These are phyloP conservation scores for Venusia cambrica DNA, from an alignment of 2,888 invertebrate genomes.

Conservation along the genomic window DNA sequence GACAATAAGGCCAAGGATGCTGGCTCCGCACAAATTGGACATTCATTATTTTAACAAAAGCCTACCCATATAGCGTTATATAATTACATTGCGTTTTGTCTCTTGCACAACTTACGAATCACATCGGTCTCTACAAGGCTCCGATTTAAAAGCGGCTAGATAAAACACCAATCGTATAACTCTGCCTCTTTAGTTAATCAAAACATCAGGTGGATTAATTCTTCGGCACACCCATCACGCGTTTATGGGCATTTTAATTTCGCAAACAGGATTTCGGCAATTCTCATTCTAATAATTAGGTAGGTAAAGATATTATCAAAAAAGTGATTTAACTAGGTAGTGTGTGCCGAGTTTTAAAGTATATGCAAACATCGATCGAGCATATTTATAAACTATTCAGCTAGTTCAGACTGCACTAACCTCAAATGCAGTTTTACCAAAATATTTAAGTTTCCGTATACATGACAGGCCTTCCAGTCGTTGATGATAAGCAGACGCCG, in stretches of 20 bases:
- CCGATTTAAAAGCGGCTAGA: slow-evolving; percentile 27
- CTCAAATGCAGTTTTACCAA: slow-evolving; percentile 43
- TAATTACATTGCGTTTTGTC: slow-evolving; percentile 52
- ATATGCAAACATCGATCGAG: too few species aligned
- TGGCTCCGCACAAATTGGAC: slow-evolving; percentile 58
- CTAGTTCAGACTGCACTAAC: slow-evolving; percentile 22
- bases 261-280: slow-evolving; percentile 1
- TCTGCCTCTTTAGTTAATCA: slow-evolving; percentile 19
- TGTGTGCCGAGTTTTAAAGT: too few species aligned
- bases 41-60: slow-evolving; percentile 69
- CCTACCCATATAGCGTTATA: slow-evolving; percentile 57
- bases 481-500: slow-evolving; percentile 44
- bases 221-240: slow-evolving; percentile 1
- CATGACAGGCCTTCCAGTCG: slow-evolving; percentile 38
- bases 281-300: too few species aligned
- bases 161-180: slow-evolving; percentile 26
- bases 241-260: slow-evolving; percentile 1
- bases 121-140: slow-evolving; percentile 28
- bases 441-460: slow-evolving; percentile 52
- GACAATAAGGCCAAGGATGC: slow-evolving; percentile 69
- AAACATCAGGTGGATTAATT: slow-evolving; percentile 15
- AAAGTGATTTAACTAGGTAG: too few species aligned
- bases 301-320: too few species aligned
- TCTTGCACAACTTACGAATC: slow-evolving; percentile 40
- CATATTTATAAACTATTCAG: slow-evolving; percentile 34